phyloP scores from a whole-genome alignment of 2,888 invertebrate species.

The Eugnorisma glareosa region DNA sequence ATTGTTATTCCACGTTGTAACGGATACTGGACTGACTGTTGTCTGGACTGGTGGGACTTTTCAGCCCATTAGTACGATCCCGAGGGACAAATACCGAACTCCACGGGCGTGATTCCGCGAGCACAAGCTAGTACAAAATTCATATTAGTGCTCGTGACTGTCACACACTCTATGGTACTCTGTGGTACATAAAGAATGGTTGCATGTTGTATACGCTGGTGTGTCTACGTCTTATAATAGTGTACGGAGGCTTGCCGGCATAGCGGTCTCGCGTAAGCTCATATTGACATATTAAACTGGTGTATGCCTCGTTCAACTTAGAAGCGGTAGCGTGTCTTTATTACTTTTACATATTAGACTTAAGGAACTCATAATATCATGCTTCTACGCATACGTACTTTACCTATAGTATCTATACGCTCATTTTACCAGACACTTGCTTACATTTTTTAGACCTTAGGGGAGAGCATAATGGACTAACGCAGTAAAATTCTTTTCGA shows the following conservation, averaged over 20 bases:
- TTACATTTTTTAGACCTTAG: not conserved
- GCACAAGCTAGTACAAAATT: not conserved
- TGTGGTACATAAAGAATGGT: conserved; percentile 9
- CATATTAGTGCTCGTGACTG: not conserved
- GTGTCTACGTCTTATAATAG: conserved; percentile 26
- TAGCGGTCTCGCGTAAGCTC: conserved; percentile 38
- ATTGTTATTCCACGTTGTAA: not conserved
- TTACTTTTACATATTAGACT: not conserved
- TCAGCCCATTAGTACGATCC: not conserved
- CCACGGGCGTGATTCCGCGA: not conserved
- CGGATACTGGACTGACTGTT: too few relatives aligned
- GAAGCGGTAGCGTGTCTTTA: conserved; percentile 14
- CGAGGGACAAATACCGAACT: not conserved
- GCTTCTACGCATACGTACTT: not conserved
- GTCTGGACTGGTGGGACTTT: too few relatives aligned
- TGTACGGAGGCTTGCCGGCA: conserved; percentile 21
- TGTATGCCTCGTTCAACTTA: conserved; percentile 5
- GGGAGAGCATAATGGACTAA: too few relatives aligned
- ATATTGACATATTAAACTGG: conserved; percentile 54
- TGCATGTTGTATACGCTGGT: conserved; percentile 15
- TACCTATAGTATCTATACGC: not conserved
- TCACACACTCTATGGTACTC: not conserved
- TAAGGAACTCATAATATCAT: not conserved
- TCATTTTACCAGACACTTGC: not conserved
- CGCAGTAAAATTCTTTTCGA: not conserved